Percentiles rank a stretch among this genome's conserved stretches.
Evolutionary conservation across 2,888 invertebrate species (phyloP).

Genomic region (Eucera pruinosa): DNA sequence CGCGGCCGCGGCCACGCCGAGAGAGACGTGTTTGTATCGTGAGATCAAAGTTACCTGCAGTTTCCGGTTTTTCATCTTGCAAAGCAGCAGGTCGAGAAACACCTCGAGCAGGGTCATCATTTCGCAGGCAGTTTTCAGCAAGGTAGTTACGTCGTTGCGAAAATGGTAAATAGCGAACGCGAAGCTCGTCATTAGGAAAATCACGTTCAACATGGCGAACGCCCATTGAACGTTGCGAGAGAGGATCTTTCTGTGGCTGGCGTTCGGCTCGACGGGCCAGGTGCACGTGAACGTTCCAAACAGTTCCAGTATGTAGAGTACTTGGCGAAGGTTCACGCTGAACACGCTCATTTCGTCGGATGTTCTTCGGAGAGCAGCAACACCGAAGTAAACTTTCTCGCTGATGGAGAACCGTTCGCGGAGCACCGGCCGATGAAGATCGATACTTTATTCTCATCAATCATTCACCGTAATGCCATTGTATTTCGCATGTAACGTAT

Average conservation of each 20-base stretch:
- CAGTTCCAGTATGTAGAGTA: constrained; percentile 24
- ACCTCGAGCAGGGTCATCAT: constrained; percentile 69
- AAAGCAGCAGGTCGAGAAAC: constrained; percentile 70
- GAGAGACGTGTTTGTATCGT: not conserved
- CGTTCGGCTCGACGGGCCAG: constrained; percentile 66
- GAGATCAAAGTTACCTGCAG: constrained; percentile 65
- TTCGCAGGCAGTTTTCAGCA: constrained; percentile 73
- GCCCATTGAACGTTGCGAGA: constrained; percentile 64
- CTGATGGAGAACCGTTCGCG: not conserved
- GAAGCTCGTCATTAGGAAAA: constrained; percentile 64
- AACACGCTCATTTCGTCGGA: not conserved
- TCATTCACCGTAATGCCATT: not conserved
- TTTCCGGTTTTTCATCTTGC: constrained; percentile 61
- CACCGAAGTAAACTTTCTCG: not conserved
- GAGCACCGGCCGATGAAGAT: not conserved
- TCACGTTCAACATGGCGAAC: constrained; percentile 62
- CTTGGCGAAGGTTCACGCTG: not conserved
- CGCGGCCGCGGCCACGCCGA: too few relatives aligned
- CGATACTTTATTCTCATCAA: constrained; percentile 10
- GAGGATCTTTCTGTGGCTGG: constrained; percentile 25
- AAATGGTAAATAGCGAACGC: constrained; percentile 64
- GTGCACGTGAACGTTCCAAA: constrained; percentile 68
- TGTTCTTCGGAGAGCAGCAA: too few relatives aligned
- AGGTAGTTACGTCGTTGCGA: constrained; percentile 54
- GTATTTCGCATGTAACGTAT: not conserved